Conservation (phyloP, 1,140 invertebrate genomes). For the Papilio polyxenes region DNA sequence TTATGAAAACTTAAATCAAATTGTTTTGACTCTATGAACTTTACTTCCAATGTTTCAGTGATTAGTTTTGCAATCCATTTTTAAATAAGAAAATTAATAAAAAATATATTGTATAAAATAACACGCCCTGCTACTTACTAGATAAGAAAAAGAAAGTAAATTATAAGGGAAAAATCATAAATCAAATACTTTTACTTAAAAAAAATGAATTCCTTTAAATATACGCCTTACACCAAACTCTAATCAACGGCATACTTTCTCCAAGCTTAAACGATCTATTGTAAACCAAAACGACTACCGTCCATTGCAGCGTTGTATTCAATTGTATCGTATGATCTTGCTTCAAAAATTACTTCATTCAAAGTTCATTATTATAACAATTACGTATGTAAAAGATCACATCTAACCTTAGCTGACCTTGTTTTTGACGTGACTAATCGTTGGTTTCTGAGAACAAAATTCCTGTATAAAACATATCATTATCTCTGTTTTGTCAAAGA, state of each 20-base stretch:
- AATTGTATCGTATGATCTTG: slow-evolving; percentile 14
- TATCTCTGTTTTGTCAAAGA: too few relatives aligned
- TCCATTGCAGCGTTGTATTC: not conserved
- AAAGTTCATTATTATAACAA: slow-evolving; percentile 22
- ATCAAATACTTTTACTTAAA: not conserved
- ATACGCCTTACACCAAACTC: not conserved
- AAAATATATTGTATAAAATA: too few relatives aligned
- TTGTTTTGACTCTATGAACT: not conserved
- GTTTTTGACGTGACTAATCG: not conserved
- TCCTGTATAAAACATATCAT: too few relatives aligned
- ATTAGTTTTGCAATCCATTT: not conserved
- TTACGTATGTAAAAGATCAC: not conserved
- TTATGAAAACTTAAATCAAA: not conserved
- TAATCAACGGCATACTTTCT: slow-evolving; percentile 8
- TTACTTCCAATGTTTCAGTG: not conserved
- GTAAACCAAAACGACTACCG: slow-evolving; percentile 7
- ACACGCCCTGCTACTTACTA: too few relatives aligned
- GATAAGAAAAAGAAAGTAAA: too few relatives aligned
- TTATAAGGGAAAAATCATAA: not conserved
- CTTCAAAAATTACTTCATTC: slow-evolving; percentile 27
- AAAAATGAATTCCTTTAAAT: not conserved
- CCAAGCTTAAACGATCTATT: slow-evolving; percentile 16
- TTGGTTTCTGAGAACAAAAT: too few relatives aligned
- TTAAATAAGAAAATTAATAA: not conserved
- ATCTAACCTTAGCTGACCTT: slow-evolving; percentile 1